Percentiles rank a stretch among this genome's conserved stretches.
Evolutionary conservation across 2,797 vertebrate genomes (phyloP).

Genomic region (Melopsittacus undulatus): DNA sequence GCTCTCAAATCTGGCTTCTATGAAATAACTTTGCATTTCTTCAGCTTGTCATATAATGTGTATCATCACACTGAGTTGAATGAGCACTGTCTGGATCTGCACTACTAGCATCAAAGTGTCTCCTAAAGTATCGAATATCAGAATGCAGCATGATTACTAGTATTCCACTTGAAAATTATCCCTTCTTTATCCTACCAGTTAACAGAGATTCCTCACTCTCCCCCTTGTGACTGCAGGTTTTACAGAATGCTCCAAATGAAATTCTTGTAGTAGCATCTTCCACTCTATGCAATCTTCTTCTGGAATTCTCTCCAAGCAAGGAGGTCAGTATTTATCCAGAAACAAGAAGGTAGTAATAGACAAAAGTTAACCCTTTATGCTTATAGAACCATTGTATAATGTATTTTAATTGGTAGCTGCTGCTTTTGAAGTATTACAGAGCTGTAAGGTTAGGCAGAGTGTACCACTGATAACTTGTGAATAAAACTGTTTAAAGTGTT

Average conservation of each 20-base stretch:
- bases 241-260: conserved; percentile 98
- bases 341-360: background rate
- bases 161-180: background rate
- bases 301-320: conserved; percentile 99
- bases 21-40: background rate
- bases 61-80: background rate
- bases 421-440: background rate
- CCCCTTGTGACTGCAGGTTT: conserved; percentile 79
- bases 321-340: conserved; percentile 82
- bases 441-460: background rate
- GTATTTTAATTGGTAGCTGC: background rate
- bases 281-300: conserved; percentile 97
- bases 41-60: background rate
- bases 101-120: background rate
- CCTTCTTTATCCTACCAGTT: background rate
- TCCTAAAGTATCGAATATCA: background rate
- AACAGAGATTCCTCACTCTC: background rate
- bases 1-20: background rate
- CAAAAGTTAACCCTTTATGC: background rate
- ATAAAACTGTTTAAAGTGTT: background rate
- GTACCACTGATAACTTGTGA: background rate
- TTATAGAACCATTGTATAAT: background rate
- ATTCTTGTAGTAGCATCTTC: conserved; percentile 97
- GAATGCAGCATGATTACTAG: background rate
- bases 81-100: background rate